Conservation (phyloP, 1,140 invertebrate genomes). For the Diabrotica virgifera region DNA sequence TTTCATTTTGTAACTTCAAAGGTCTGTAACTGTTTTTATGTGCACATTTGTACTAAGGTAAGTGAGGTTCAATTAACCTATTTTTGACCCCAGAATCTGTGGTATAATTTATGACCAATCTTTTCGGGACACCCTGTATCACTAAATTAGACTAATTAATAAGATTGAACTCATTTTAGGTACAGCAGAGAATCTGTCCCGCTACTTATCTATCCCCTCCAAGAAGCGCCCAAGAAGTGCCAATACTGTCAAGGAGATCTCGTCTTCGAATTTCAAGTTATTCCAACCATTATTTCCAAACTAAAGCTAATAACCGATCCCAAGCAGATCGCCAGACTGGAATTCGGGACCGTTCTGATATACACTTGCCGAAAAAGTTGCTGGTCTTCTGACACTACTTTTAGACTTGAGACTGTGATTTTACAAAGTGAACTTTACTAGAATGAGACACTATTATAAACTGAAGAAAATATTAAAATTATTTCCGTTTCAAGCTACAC, state of each 20-base stretch:
- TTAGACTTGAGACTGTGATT: conserved; percentile 68
- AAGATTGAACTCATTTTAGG: conserved; percentile 55
- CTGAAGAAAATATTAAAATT: no score
- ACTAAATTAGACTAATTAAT: no score
- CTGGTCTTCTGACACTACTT: conserved; percentile 67
- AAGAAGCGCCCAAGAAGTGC: conserved; percentile 57
- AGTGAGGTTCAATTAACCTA: no score
- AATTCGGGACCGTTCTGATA: conserved; percentile 78
- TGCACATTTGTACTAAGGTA: no score
- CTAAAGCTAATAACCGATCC: conserved; percentile 57
- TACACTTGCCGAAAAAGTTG: conserved; percentile 81
- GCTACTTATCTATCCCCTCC: conserved; percentile 62
- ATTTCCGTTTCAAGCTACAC: no score
- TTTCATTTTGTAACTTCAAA: no score
- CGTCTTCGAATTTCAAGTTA: conserved; percentile 77
- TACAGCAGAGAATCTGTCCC: conserved; percentile 66
- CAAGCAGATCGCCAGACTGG: conserved; percentile 53
- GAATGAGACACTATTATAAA: no score
- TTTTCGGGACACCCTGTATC: no score
- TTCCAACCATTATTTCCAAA: conserved; percentile 73
- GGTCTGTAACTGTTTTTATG: no score
- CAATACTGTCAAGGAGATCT: conserved; percentile 67
- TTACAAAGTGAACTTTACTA: conserved; percentile 67
- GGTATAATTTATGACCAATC: no score
- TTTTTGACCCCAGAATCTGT: no score